phyloP scores from a whole-genome alignment of 1,140 invertebrate genomes.

The Hyposmocoma kahamanoa region DNA sequence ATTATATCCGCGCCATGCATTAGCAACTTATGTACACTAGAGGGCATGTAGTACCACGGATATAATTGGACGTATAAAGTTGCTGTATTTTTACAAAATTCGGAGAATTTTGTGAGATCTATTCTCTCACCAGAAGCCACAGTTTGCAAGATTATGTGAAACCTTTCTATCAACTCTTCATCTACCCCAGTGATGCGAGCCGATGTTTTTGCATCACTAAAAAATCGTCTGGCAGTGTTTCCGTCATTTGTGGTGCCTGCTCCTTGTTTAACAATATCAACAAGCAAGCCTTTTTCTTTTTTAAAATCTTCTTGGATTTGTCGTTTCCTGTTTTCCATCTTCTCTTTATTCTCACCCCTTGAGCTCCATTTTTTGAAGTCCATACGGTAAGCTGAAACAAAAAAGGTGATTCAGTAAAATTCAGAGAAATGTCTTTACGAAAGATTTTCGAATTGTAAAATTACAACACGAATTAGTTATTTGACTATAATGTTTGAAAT shows the following conservation, averaged over 20 bases:
- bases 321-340: too few relatives aligned
- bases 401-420: too few relatives aligned
- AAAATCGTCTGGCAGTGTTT: conserved; percentile 42
- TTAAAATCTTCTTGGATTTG: too few relatives aligned
- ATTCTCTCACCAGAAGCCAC: conserved; percentile 15
- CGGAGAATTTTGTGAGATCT: neutral
- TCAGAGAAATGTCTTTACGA: too few relatives aligned
- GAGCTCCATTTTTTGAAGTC: too few relatives aligned
- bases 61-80: conserved; percentile 1
- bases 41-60: conserved; percentile 2
- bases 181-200: conserved; percentile 37
- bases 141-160: conserved; percentile 31
- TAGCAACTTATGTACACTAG: conserved; percentile 5
- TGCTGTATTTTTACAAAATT: neutral
- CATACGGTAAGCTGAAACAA: too few relatives aligned
- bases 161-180: conserved; percentile 33
- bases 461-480: too few relatives aligned
- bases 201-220: conserved; percentile 23
- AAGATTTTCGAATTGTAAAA: too few relatives aligned
- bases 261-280: conserved; percentile 11
- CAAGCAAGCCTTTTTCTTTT: neutral
- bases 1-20: conserved; percentile 1
- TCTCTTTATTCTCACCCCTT: too few relatives aligned
- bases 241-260: conserved; percentile 36
- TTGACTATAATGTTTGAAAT: too few relatives aligned